phyloP scores from a whole-genome alignment of 2,888 invertebrate species.

The Lasius platythorax region DNA sequence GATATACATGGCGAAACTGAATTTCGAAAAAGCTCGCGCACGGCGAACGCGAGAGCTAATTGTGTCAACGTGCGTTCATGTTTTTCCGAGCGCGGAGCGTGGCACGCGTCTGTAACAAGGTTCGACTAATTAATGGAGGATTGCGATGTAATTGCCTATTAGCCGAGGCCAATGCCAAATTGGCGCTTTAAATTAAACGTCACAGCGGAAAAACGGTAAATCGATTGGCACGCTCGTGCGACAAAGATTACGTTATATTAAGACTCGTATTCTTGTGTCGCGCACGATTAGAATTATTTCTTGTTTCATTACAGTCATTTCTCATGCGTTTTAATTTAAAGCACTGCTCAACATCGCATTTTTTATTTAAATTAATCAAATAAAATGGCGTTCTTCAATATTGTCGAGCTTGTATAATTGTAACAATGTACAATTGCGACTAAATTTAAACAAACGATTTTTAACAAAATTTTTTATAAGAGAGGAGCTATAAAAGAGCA shows the following conservation, averaged over 20 bases:
- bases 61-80: slow-evolving; percentile 45
- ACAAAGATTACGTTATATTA: slow-evolving; percentile 28
- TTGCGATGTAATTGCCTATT: slow-evolving; percentile 52
- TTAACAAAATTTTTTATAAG: too few species aligned
- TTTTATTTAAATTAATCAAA: not conserved
- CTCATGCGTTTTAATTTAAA: not conserved
- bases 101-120: slow-evolving; percentile 38
- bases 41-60: slow-evolving; percentile 39
- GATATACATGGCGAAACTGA: slow-evolving; percentile 26
- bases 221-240: slow-evolving; percentile 20
- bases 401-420: too few species aligned
- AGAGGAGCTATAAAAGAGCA: too few species aligned
- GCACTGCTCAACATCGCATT: not conserved
- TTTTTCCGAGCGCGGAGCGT: slow-evolving; percentile 30
- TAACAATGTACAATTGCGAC: too few species aligned
- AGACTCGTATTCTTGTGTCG: not conserved
- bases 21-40: slow-evolving; percentile 47
- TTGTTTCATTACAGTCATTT: too few species aligned
- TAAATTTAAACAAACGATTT: too few species aligned
- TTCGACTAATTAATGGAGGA: slow-evolving; percentile 49
- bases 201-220: slow-evolving; percentile 26
- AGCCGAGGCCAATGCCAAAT: slow-evolving; percentile 46
- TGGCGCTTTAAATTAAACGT: slow-evolving; percentile 50
- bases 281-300: not conserved
- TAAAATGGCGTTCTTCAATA: too few species aligned